Evolutionary conservation across 2,797 vertebrate genomes (phyloP), one percentile per base, ranked within the genome.

Genomic region (Coracias cyanogaster): DNA sequence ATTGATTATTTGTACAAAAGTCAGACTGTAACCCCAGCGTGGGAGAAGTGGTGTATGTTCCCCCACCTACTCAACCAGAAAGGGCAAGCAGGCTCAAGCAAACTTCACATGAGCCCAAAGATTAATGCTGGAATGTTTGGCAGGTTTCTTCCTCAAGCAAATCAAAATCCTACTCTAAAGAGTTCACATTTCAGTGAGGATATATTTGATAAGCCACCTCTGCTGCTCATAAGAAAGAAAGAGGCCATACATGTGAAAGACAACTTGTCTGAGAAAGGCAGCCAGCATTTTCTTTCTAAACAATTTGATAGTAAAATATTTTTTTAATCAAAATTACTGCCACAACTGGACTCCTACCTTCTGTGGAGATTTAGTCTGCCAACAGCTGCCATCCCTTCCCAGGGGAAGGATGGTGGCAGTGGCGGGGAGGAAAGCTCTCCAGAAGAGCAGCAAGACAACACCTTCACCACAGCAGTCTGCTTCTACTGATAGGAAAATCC

Each of bases 11-110:
- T 81, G 6, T 25, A 41, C 6, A 35, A 48, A 79, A 67, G n/a
- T 10, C 58, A 58, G 28, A 55, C 26, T 3, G 1, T 25, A 69
- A 55, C 24, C 8, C 51, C 54, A 41, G 10, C 0, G 0, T 12
- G 82, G 12, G 9, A 67, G 17, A 64, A 6, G 8, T 25, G 35
- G 8, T 31, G 4, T 20, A 12, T 26, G 9, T 11, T 46, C 15
- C 62, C 26, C 9, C 31, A 65, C 10, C 15, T 69, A 10, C 29
- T 45, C 28, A 78, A 33, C 29, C 51, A 80, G 31, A 61, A 89
- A 84, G 18, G 37, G 17, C 29, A 84, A 72, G 39, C 2, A 82
- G 29, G 26, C 33, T 86, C n/a, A 79, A 61, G 31, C 21, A 79
- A 65, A 84, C 24, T 35, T 37, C 54, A 62, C 8, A 3, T 9